phyloP scores from a whole-genome alignment of 2,797 vertebrate genomes.

The Falco peregrinus region DNA sequence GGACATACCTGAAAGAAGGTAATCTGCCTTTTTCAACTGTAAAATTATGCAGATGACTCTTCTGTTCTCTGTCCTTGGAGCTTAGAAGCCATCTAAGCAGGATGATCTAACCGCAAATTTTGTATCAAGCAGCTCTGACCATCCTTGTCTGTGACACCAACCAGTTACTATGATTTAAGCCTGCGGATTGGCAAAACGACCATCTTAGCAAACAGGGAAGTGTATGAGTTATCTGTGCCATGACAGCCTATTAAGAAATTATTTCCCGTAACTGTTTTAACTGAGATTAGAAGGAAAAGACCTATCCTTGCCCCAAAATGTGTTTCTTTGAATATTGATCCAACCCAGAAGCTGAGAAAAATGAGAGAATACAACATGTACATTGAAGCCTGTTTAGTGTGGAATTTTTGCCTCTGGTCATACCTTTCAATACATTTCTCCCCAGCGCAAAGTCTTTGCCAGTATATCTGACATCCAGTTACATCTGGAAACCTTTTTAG shows the following conservation, averaged over 20 bases:
- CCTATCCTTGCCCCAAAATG: background rate
- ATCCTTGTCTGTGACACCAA: background rate
- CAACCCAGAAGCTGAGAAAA: background rate
- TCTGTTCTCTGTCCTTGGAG: background rate
- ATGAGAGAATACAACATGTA: background rate
- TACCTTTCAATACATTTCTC: background rate
- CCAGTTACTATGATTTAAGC: background rate
- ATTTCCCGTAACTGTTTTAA: background rate
- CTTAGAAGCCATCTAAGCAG: background rate
- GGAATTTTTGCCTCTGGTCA: slow-evolving; percentile 6
- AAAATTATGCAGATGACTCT: background rate
- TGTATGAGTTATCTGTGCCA: background rate
- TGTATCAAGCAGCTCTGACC: background rate
- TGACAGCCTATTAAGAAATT: background rate
- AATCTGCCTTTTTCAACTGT: background rate
- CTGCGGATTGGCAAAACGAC: fast-evolving
- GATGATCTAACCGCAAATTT: background rate
- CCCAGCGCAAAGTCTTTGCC: background rate
- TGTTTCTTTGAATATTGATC: background rate
- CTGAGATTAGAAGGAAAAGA: background rate
- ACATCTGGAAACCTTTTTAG: slow-evolving; percentile 22
- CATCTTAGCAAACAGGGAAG: background rate
- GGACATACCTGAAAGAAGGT: background rate
- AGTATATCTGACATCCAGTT: slow-evolving; percentile 17
- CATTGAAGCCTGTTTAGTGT: background rate